These are phyloP conservation scores for Oikopleura dioica DNA, from an alignment of 23 tunicate genomes.

Conservation along the genomic window DNA sequence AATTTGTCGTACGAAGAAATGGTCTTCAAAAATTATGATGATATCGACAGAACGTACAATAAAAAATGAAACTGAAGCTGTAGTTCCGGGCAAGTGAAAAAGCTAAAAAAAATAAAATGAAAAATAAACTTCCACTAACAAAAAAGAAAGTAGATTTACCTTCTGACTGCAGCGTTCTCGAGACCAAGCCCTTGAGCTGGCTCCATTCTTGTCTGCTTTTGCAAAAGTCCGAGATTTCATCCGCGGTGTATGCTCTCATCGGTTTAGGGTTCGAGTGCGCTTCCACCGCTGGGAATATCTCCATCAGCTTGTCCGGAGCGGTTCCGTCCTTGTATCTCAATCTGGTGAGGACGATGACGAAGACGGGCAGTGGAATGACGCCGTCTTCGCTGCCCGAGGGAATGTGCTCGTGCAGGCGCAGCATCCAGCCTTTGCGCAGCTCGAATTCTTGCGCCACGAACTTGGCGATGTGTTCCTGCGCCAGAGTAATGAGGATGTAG, in stretches of 20 bases:
- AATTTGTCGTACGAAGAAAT: no score
- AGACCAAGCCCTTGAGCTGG: conserved; percentile 16
- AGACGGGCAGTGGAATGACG: conserved; percentile 32
- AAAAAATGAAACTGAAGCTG: no score
- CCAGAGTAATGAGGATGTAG: conserved; percentile 45
- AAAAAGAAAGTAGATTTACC: conserved; percentile 14
- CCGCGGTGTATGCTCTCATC: conserved; percentile 22
- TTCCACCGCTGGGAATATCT: conserved; percentile 34
- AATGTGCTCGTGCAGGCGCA: conserved; percentile 46
- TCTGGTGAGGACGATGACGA: conserved; percentile 50
- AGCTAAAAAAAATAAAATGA: no score
- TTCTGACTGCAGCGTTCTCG: conserved; percentile 12
- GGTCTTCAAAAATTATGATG: no score
- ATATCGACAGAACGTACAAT: no score
- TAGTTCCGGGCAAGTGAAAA: no score
- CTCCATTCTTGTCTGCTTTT: conserved; percentile 61
- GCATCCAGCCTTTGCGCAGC: conserved; percentile 20
- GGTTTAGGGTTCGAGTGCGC: conserved; percentile 16
- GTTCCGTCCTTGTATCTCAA: conserved; percentile 21
- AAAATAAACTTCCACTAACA: no score
- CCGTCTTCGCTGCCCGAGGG: neutral
- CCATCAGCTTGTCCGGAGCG: conserved; percentile 25
- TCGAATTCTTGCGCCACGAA: conserved; percentile 29
- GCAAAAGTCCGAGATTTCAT: conserved; percentile 23
- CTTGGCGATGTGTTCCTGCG: conserved; percentile 48